Percentiles rank a stretch among this genome's conserved stretches.
Conservation (phyloP, 1,140 invertebrate species). For the Drepana arcuata region DNA sequence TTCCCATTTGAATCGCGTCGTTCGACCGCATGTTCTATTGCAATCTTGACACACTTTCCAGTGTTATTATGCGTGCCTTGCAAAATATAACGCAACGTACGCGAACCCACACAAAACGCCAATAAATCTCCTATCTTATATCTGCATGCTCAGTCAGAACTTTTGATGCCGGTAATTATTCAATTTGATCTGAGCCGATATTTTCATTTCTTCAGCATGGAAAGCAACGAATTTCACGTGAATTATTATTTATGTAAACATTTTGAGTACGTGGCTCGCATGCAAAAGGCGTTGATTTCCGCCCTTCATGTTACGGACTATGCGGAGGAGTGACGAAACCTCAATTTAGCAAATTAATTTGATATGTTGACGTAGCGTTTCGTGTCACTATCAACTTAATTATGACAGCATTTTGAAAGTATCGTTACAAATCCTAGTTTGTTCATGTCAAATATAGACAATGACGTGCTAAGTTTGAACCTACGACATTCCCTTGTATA, state of each 20-base stretch:
- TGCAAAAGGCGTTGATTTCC: conserved; percentile 12
- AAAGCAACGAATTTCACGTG: background rate
- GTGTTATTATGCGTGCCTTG: conserved; percentile 64
- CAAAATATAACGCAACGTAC: conserved; percentile 55
- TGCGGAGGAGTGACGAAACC: conserved; percentile 11
- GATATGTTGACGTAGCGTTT: no score
- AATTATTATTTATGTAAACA: conserved; percentile 5
- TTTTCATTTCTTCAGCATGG: no score
- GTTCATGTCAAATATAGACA: no score
- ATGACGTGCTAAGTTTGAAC: no score
- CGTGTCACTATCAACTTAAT: no score
- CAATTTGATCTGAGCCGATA: no score
- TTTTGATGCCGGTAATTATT: no score
- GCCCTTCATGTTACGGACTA: conserved; percentile 9
- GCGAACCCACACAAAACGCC: no score
- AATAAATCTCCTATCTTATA: background rate
- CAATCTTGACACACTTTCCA: conserved; percentile 70
- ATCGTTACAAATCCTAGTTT: no score
- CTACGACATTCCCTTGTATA: no score
- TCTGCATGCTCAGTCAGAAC: no score
- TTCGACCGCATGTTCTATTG: conserved; percentile 36
- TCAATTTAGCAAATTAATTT: conserved; percentile 33
- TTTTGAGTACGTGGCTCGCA: conserved; percentile 4
- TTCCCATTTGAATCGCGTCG: conserved; percentile 39
- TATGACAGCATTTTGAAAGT: no score